Base-by-base conservation (phyloP, 35 echinoderm and acorn worm species). In the Ptychodera flava region DNA sequence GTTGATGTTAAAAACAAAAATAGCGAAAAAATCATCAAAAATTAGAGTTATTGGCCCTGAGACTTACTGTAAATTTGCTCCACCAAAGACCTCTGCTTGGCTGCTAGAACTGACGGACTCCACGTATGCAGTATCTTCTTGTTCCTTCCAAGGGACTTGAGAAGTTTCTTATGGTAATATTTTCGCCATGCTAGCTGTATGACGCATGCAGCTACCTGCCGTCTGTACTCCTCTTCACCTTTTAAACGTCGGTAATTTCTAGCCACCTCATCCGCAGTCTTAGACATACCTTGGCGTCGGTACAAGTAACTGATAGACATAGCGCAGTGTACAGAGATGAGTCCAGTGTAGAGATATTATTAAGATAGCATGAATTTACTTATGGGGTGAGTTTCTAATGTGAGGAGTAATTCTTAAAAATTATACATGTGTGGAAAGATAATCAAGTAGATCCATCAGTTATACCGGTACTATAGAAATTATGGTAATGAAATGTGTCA, bases 11-110 rank as follows among this genome's bases (percentile, higher is more conserved):
- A n/a, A n/a, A n/a, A n/a, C n/a, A n/a, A n/a, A n/a, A n/a, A n/a
- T n/a, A n/a, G n/a, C n/a, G n/a, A n/a, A n/a, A n/a, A n/a, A n/a
- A n/a, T n/a, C n/a, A n/a, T n/a, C n/a, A n/a, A n/a, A n/a, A n/a
- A n/a, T n/a, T n/a, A n/a, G n/a, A n/a, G n/a, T n/a, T n/a, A n/a
- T n/a, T n/a, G n/a, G n/a, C n/a, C 30, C 28, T 31, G 28, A 36
- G 16, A 90, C 83, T 85, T 36, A 90, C 88, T 82, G 37, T 94
- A 94, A 33, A 90, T 86, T 76, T 88, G 86, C 22, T 90, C 84
- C 36, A 94, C n/a, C 16, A 87, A 30, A 0, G 84, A 33, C 1
- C 37, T 28, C 80, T 94, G 92, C 38, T 80, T 94, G 2, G 88
- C 76, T 30, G 88, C 89, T 35, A 87, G 78, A 16, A 94, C 79